A percentile compares a stretch with the other conserved stretches of the same genome.
Evolutionary conservation across 2,797 vertebrate genomes (phyloP).

Genomic region (Oreonectes daqikongensis): DNA sequence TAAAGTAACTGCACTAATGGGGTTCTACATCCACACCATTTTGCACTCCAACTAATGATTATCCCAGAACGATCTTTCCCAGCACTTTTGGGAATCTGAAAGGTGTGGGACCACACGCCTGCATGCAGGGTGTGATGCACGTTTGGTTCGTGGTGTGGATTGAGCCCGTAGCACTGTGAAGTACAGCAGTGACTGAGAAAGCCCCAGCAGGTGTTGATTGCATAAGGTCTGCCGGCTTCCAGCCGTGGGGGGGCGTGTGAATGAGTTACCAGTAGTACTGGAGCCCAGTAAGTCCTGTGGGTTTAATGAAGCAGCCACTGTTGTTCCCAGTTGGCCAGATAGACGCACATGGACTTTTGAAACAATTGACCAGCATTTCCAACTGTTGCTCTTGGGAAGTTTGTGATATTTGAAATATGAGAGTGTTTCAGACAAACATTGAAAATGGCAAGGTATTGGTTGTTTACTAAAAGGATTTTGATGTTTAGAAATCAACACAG

Average conservation of each 20-base stretch:
- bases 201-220: conserved; percentile 55
- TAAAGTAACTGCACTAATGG: not conserved
- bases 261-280: conserved; percentile 43
- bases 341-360: conserved; percentile 44
- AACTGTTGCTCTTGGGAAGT: conserved; percentile 37
- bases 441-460: not conserved
- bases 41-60: conserved; percentile 16
- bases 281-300: conserved; percentile 52
- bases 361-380: conserved; percentile 36
- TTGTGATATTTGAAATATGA: conserved; percentile 21
- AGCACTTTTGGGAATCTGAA: conserved; percentile 11
- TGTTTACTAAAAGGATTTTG: not conserved
- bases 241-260: conserved; percentile 25
- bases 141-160: conserved; percentile 35
- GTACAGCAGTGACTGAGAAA: conserved; percentile 37
- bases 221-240: conserved; percentile 34
- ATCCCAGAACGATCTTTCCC: conserved; percentile 1
- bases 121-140: conserved; percentile 7
- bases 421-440: conserved; percentile 5
- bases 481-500: conserved; percentile 1
- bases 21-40: not conserved
- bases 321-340: conserved; percentile 38
- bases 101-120: conserved; percentile 1
- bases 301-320: conserved; percentile 49
- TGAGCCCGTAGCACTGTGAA: not conserved